Percentiles rank a stretch among this genome's conserved stretches.
These are phyloP conservation scores for Lepidonotus clava DNA, from an alignment of 2,888 invertebrate species.

Conservation along the genomic window DNA sequence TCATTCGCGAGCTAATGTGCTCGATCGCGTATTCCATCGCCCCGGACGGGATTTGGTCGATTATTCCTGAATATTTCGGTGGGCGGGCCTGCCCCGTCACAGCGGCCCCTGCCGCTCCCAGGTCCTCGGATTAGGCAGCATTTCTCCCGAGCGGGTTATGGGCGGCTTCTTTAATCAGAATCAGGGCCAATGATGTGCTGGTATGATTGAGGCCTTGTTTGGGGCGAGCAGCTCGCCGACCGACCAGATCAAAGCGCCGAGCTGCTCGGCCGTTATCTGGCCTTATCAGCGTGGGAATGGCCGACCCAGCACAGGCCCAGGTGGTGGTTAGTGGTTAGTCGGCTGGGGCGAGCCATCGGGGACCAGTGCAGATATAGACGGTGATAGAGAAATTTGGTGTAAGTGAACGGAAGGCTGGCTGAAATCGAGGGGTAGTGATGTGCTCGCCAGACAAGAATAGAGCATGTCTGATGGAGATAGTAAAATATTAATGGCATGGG, in stretches of 20 bases:
- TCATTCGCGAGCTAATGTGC: conserved; percentile 28
- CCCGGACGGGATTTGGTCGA: conserved; percentile 11
- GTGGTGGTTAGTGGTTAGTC: not conserved
- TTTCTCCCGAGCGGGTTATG: not conserved
- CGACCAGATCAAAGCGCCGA: not conserved
- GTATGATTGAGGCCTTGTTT: conserved; percentile 27
- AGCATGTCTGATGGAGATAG: too few relatives aligned
- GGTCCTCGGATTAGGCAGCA: not conserved
- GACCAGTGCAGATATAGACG: not conserved
- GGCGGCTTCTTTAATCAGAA: conserved; percentile 18
- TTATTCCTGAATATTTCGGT: conserved; percentile 45
- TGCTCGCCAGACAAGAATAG: too few relatives aligned
- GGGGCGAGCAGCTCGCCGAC: conserved; percentile 17
- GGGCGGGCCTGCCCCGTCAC: not conserved
- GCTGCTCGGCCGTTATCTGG: not conserved
- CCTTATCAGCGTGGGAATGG: not conserved
- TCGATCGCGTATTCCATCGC: conserved; percentile 15
- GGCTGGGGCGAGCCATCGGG: not conserved
- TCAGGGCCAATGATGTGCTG: conserved; percentile 18
- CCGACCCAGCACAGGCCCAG: not conserved
- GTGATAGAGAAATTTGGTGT: not conserved
- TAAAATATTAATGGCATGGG: too few relatives aligned
- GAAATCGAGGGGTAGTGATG: too few relatives aligned
- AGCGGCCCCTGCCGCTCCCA: not conserved
- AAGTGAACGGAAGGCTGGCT: too few relatives aligned